Base-by-base conservation (phyloP, 2,888 invertebrate genomes). In the Ennomos quercinarius region DNA sequence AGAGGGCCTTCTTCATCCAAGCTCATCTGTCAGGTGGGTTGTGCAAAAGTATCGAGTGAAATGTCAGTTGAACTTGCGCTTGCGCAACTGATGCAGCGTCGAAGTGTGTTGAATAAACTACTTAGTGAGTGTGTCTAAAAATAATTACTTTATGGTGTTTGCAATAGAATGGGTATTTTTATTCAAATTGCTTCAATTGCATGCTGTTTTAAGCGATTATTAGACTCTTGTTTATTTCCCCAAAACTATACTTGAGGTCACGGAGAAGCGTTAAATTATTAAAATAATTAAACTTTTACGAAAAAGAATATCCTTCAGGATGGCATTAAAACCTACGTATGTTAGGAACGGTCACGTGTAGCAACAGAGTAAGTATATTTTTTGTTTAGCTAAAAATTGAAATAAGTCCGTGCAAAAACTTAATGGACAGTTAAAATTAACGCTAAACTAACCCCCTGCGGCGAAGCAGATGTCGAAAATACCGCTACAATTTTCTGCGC, bases 401-500 rank as follows among this genome's bases (percentile, higher is more conserved):
- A 48, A 50, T 45, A 37, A 12, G 27, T 39, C n/a, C 37, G 9
- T 36, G 36, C 47, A 50, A 59, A 54, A 59, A 54, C 39, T 37
- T 2, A 37, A 47, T 47, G 27, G 44, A 60, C 59, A 56, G 60
- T 51, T 51, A 51, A 47, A 61, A 55, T 56, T 55, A 56, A 51
- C 55, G 47, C 40, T 51, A 43, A 51, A 51, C 47, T 56, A 52
- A 56, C 51, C 60, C 47, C 60, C 55, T 36, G 60, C 47, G 47
- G 60, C 36, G 55, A 51, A 11, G 37, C 50, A 45, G 54, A 55
- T 48, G 42, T 42, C 12, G 39, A 46, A 47, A 47, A 13, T 36
- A 61, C 55, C 55, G 60, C 55, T 61, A 61, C 12, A 43, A 43
- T 55, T 60, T 60, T 55, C 46, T 47, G 46, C 13, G 47, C 39